Percentiles rank a stretch among this genome's conserved stretches.
Evolutionary conservation across 23 tunicate genomes (phyloP).

Genomic region (Ciona savignyi): DNA sequence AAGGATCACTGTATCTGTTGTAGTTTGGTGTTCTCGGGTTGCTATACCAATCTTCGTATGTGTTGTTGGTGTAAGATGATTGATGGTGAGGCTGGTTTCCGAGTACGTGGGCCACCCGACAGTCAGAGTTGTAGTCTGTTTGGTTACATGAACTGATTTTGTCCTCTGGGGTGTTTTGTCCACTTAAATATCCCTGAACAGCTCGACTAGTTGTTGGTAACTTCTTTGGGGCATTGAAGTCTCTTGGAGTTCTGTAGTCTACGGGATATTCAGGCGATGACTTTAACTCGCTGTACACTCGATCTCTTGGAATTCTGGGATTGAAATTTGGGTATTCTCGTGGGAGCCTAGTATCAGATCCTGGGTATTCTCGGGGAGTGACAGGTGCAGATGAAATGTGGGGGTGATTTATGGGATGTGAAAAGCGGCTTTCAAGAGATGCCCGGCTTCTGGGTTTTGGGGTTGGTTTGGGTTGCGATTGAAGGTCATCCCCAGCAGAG

Average conservation of each 20-base stretch:
- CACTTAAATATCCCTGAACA: too few species aligned
- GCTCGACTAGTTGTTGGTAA: too few species aligned
- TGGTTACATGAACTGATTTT: too few species aligned
- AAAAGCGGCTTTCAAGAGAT: neutral
- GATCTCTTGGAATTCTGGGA: too few species aligned
- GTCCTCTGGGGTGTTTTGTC: too few species aligned
- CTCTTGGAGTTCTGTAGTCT: too few species aligned
- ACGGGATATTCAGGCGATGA: too few species aligned
- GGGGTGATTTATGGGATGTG: neutral
- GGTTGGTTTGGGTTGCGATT: conserved; percentile 3
- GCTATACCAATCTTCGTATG: neutral
- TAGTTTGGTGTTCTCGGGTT: neutral
- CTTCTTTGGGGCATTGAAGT: too few species aligned
- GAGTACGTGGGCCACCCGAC: too few species aligned
- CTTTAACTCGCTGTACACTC: too few species aligned
- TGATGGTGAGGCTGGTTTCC: too few species aligned
- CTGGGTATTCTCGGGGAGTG: neutral
- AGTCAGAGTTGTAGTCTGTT: too few species aligned
- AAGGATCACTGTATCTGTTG: neutral
- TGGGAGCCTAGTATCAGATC: neutral
- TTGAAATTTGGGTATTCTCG: neutral
- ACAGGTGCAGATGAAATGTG: neutral
- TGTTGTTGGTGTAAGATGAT: neutral
- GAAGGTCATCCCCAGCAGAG: conserved; percentile 16
- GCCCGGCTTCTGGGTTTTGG: conserved; percentile 14